phyloP scores from a whole-genome alignment of 2,113 vertebrate genomes.

The Oncorhynchus masou region DNA sequence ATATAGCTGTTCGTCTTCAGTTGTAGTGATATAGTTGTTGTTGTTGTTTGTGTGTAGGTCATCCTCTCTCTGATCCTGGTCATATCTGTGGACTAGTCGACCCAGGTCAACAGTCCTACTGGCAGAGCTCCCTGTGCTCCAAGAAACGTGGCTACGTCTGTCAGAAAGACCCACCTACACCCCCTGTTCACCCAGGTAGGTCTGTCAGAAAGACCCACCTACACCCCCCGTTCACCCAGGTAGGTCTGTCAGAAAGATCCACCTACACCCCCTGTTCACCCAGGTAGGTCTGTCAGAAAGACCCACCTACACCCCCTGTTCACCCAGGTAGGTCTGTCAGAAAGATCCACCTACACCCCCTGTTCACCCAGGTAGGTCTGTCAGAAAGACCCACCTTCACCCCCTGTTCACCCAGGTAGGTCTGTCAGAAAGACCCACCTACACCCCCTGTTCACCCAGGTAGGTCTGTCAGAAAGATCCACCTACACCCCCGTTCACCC shows the following conservation, averaged over 20 bases:
- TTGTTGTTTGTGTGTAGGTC: constrained; percentile 68
- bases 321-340: too few species aligned
- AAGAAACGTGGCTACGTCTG: constrained; percentile 88
- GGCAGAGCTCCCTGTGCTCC: constrained; percentile 82
- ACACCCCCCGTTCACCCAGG: constrained; percentile 49
- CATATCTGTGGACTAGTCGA: constrained; percentile 82
- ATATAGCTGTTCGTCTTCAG: neutral
- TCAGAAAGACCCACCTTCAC: too few species aligned
- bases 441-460: too few species aligned
- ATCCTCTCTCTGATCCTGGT: constrained; percentile 82
- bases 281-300: too few species aligned
- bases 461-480: too few species aligned
- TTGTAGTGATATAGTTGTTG: neutral
- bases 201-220: constrained; percentile 82
- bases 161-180: constrained; percentile 71
- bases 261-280: too few species aligned
- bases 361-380: constrained; percentile 42
- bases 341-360: too few species aligned
- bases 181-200: constrained; percentile 45
- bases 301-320: too few species aligned
- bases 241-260: too few species aligned
- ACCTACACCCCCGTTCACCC: too few species aligned
- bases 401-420: too few species aligned
- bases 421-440: too few species aligned
- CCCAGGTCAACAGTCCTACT: constrained; percentile 74